Evolutionary conservation across 2,888 invertebrate genomes (phyloP).

Genomic region (Lymantria monacha): DNA sequence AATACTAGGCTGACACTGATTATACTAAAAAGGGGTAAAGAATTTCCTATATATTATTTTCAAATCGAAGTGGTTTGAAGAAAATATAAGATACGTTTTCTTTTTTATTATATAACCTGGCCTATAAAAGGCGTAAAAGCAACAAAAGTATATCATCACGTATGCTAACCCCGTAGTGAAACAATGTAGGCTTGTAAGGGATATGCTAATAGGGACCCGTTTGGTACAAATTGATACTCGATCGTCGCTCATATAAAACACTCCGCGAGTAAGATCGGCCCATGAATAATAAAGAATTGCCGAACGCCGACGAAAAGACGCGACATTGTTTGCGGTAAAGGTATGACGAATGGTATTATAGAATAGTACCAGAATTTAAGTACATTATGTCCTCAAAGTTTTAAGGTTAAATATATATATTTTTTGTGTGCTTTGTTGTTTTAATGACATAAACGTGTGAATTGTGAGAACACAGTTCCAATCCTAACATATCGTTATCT

Average conservation of each 20-base stretch:
- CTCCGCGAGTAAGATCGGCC: conserved; percentile 75
- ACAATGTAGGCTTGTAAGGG: conserved; percentile 70
- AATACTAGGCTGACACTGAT: no score
- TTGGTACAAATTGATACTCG: conserved; percentile 81
- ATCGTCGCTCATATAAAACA: conserved; percentile 83
- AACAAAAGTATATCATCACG: conserved; percentile 12
- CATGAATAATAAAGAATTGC: conserved; percentile 82
- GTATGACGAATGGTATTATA: conserved; percentile 36
- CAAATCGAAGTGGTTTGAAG: neutral
- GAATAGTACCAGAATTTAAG: no score
- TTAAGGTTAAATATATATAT: no score
- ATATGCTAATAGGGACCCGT: conserved; percentile 76
- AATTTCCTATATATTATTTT: no score
- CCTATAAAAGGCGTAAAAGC: conserved; percentile 1
- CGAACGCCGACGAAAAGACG: conserved; percentile 58
- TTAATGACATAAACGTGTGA: no score
- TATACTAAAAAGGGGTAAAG: no score
- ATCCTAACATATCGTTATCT: no score
- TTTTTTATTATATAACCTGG: neutral
- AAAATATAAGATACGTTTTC: neutral
- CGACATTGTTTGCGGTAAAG: conserved; percentile 28
- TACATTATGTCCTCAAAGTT: no score
- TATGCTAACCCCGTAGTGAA: conserved; percentile 40
- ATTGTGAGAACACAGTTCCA: no score
- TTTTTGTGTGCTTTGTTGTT: no score